Evolutionary conservation across 2,113 vertebrate genomes (phyloP), one percentile per base, ranked within the genome.

Genomic region (Mesocricetus auratus): DNA sequence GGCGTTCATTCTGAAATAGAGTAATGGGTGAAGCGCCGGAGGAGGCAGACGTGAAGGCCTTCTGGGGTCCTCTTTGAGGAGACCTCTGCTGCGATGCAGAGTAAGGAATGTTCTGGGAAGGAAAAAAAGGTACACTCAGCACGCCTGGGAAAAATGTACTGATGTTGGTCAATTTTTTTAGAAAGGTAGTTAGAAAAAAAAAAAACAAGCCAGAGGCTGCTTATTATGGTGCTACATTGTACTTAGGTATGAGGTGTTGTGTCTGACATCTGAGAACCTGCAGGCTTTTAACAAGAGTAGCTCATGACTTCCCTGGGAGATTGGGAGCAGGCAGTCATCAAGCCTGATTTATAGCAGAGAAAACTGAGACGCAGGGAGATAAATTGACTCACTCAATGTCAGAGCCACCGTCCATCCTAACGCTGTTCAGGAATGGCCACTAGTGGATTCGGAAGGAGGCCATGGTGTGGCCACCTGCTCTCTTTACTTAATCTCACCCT

Each of bases 201-300:
- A 92, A 77, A 92, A 96, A 93, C 82, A 94, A 95, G 85, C 78
- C 10, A 86, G 47, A 91, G 50, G 82, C 62, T 94, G 95, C 93
- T 97, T 66, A 96, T 98, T 98, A 98, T 7, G 69, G 45, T 5
- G 58, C 73, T 89, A 94, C 74, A 24, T 87, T 96, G 86, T 96
- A 95, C 78, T 97, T 98, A 97, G 60, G 62, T 86, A 31, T 17
- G 6, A 78, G 33, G 39, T 39, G 60, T 11, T 36, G 86, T 39
- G 7, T 78, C 92, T 64, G 42, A 93, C 86, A 87, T 96, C 96
- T 96, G 86, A 95, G 95, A 73, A 71, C 10, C 79, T 88, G 87
- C 90, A 85, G 88, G 87, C 93, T 86, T 97, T 94, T 95, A 96
- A 97, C 3, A 29, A 97, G 96, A 5, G 94, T 97, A 93, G 97